Evolutionary conservation across 2,113 vertebrate genomes (phyloP).

Genomic region (Verasper variegatus): DNA sequence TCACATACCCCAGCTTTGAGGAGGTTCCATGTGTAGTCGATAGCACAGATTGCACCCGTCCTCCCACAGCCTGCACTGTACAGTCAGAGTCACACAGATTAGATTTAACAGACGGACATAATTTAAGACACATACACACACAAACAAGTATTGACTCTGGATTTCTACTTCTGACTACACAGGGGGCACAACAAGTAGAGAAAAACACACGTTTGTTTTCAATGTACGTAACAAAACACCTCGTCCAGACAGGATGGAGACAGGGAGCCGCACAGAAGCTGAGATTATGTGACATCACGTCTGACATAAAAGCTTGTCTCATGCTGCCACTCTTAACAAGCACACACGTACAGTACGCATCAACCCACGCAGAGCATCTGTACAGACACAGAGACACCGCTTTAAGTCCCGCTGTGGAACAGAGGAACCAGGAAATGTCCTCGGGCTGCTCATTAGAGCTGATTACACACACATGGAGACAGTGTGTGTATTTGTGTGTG

Average conservation of each 20-base stretch:
- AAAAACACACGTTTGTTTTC: background rate
- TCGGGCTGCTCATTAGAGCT: slow-evolving; percentile 75
- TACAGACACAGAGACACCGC: slow-evolving; percentile 38
- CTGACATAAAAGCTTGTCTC: slow-evolving; percentile 62
- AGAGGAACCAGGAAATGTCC: slow-evolving; percentile 75
- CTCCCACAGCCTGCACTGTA: slow-evolving; percentile 97
- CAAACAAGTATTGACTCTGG: background rate
- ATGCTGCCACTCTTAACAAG: slow-evolving; percentile 52
- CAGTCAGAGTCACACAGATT: slow-evolving; percentile 55
- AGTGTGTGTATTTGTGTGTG: slow-evolving; percentile 3
- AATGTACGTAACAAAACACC: slow-evolving; percentile 6
- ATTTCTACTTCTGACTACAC: slow-evolving; percentile 3
- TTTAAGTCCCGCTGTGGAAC: slow-evolving; percentile 69
- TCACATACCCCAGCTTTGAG: slow-evolving; percentile 95
- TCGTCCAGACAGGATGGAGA: slow-evolving; percentile 52
- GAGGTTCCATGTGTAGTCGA: slow-evolving; percentile 99
- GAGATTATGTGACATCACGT: slow-evolving; percentile 26
- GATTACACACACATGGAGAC: slow-evolving; percentile 69
- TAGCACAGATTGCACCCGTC: slow-evolving; percentile 98
- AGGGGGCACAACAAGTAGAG: background rate
- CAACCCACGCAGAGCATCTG: slow-evolving; percentile 53
- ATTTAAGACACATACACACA: background rate
- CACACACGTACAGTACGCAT: slow-evolving; percentile 29
- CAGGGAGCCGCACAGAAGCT: slow-evolving; percentile 42
- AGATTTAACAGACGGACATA: background rate